Evolutionary conservation across 2,888 invertebrate genomes (phyloP), one percentile per base, ranked within the genome.

Genomic region (Troilus luridus): DNA sequence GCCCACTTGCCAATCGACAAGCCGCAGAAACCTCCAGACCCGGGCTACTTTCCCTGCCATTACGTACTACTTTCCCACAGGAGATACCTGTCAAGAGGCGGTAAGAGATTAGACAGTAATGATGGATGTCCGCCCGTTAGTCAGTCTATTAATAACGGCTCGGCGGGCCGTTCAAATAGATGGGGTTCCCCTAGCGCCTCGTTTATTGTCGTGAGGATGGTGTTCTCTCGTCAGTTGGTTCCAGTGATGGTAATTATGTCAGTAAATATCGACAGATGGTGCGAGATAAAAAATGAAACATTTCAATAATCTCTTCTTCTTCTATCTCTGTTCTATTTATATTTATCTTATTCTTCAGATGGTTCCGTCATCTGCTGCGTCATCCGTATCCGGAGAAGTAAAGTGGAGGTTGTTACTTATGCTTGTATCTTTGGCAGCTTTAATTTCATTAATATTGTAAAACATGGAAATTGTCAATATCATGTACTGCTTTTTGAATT

Each of bases 131-230:
- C 85, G 54, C 85, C 85, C 85, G 85, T 85, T 58, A 85, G 85
- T 85, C 85, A 85, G 21, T 85, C 85, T 85, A 85, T 85, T 85
- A 85, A 85, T 85, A 85, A 56, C 56, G 85, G 56, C 85, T n/a
- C 12, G 12, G n/a, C n/a, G 0, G 72, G 17, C 12, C 27, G 27
- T 77, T 41, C 27, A 19, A 41, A 19, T 77, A 19, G 72, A 41
- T 41, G 72, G 72, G 72, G 72, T 77, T 77, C 72, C 72, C 9
- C 72, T 77, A 77, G 72, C 72, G 72, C 27, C 72, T 77, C 41
- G 72, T 77, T 77, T 77, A 77, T 27, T 41, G 72, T 77, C 27
- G 27, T 77, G 72, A 77, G 27, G 72, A 77, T 27, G 72, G 27
- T 27, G 41, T 77, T 77, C 72, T 27, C 41, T 24, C 19, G 67